Evolutionary conservation across 1,140 invertebrate genomes (phyloP).

Genomic region (Daktulosphaira vitifoliae): DNA sequence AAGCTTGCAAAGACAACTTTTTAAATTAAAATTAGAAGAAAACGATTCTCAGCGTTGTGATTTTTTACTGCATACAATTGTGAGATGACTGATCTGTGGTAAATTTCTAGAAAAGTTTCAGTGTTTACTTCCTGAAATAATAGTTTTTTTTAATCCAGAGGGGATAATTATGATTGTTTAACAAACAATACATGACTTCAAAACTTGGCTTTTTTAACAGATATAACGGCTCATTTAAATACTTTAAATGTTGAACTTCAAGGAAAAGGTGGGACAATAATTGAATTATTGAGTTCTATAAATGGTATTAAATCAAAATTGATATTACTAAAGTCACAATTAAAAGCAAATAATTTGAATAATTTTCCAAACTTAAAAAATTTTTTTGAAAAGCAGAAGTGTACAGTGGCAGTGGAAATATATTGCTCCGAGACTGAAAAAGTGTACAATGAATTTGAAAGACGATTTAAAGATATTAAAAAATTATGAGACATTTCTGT

Average conservation of each 20-base stretch:
- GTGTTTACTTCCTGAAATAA: not conserved
- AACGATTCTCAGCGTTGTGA: no score
- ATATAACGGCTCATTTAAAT: not conserved
- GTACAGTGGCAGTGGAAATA: no score
- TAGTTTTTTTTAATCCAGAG: not conserved
- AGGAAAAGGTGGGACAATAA: not conserved
- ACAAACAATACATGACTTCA: not conserved
- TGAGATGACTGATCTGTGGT: no score
- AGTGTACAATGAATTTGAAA: not conserved
- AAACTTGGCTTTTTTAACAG: not conserved
- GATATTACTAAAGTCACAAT: not conserved
- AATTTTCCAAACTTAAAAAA: not conserved
- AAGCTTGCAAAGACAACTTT: no score
- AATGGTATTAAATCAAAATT: not conserved
- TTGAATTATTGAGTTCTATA: not conserved
- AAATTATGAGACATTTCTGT: not conserved
- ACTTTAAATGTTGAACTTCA: not conserved
- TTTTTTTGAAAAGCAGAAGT: not conserved
- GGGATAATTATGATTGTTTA: not conserved
- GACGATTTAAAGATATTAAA: conserved; percentile 7
- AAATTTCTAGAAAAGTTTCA: no score
- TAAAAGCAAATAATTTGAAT: not conserved
- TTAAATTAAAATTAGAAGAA: no score
- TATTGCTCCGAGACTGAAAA: not conserved
- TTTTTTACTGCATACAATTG: no score